A percentile compares a stretch with the other conserved stretches of the same genome.
phyloP scores from a whole-genome alignment of 2,888 invertebrate species.

The Pristionchus fissidentatus region DNA sequence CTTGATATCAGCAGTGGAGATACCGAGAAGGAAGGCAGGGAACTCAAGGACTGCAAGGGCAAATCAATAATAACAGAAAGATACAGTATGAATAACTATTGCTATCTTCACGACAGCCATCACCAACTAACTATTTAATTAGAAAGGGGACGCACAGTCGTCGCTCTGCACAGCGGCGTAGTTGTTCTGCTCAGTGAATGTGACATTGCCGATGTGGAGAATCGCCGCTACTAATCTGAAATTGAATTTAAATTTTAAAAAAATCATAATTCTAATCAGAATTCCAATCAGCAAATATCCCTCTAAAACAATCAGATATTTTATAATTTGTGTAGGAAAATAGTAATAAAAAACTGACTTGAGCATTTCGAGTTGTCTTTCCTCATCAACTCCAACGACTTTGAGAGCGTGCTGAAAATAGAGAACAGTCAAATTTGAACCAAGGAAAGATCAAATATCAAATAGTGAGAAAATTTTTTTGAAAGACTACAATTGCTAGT shows the following conservation, averaged over 20 bases:
- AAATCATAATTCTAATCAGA: no score
- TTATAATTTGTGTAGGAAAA: no score
- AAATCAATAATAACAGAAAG: background rate
- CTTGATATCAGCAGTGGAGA: conserved; percentile 79
- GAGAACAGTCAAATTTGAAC: conserved; percentile 1
- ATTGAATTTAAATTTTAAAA: no score
- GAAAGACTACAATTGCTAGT: no score
- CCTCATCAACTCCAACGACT: conserved; percentile 81
- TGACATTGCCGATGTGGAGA: conserved; percentile 82
- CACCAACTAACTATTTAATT: background rate
- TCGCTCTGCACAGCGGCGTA: conserved; percentile 80
- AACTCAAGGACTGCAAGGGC: conserved; percentile 80
- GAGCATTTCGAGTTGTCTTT: conserved; percentile 80
- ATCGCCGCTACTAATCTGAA: conserved; percentile 79
- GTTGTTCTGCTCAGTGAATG: conserved; percentile 79
- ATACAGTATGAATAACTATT: background rate
- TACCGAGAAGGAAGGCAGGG: conserved; percentile 81
- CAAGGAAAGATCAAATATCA: background rate
- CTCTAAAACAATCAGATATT: no score
- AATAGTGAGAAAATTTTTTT: background rate
- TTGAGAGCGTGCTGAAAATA: conserved; percentile 80
- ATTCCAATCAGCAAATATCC: background rate
- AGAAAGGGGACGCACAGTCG: conserved; percentile 80
- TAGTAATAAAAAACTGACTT: no score
- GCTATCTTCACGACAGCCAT: background rate